Percentiles rank a stretch among this genome's conserved stretches.
These are phyloP conservation scores for Piaya cayana DNA, from an alignment of 2,113 vertebrate species.

Conservation along the genomic window DNA sequence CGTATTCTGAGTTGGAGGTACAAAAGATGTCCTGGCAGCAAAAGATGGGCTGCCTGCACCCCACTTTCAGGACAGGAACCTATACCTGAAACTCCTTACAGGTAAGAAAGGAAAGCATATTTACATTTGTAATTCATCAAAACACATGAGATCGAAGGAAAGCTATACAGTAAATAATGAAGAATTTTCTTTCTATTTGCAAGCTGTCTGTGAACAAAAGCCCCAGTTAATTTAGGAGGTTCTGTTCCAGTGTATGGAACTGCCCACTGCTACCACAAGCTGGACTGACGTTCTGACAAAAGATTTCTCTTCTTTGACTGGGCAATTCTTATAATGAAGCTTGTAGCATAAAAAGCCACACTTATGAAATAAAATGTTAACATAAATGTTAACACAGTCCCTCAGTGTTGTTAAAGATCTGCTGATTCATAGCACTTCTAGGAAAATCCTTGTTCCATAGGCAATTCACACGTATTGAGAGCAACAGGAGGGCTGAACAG, in stretches of 20 bases:
- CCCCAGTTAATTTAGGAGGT: not conserved
- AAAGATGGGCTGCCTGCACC: not conserved
- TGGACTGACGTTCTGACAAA: not conserved
- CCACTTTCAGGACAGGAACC: not conserved
- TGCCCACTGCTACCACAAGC: not conserved
- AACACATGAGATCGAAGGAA: not conserved
- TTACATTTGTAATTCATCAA: not conserved
- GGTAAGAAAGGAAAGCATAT: not conserved
- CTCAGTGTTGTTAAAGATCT: not conserved
- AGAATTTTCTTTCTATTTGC: not conserved
- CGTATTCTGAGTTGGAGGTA: not conserved
- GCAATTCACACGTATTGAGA: not conserved
- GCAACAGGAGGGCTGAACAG: not conserved
- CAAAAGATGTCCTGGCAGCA: not conserved
- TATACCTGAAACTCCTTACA: not conserved
- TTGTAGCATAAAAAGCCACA: not conserved
- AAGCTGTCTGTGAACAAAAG: not conserved
- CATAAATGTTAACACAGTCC: not conserved
- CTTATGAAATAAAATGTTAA: not conserved
- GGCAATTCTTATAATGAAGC: not conserved
- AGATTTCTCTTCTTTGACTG: not conserved
- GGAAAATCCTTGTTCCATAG: not conserved
- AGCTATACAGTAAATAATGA: not conserved
- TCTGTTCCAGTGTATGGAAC: rapidly evolving
- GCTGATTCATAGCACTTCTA: not conserved